These are phyloP conservation scores for Hipparchia sbordonii DNA, from an alignment of 2,888 invertebrate species.

Conservation along the genomic window DNA sequence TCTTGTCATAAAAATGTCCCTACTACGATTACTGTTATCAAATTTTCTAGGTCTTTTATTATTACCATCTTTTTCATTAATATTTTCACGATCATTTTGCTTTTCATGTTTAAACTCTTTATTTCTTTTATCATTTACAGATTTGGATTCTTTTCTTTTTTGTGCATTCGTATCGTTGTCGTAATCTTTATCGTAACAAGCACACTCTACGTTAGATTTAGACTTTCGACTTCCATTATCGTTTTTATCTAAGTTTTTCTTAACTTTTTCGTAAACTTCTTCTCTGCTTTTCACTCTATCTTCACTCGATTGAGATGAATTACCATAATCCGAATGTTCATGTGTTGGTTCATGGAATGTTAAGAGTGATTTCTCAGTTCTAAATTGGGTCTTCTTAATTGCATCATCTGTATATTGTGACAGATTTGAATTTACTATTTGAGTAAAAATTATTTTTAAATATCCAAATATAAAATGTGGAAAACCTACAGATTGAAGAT, in stretches of 20 bases:
- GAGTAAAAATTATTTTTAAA: no score
- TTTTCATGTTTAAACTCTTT: neutral
- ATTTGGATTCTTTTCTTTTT: neutral
- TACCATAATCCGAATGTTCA: neutral
- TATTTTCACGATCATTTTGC: neutral
- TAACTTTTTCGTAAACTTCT: neutral
- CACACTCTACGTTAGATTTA: slow-evolving; percentile 12
- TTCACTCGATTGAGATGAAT: neutral
- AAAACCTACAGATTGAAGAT: no score
- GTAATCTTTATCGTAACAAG: neutral
- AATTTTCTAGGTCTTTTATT: neutral
- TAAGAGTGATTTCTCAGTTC: slow-evolving; percentile 35
- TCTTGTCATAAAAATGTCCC: neutral
- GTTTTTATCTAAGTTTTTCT: neutral
- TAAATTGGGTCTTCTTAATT: slow-evolving; percentile 37
- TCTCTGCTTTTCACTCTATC: neutral
- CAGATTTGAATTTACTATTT: neutral
- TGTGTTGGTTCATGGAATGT: slow-evolving; percentile 31
- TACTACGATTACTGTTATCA: neutral
- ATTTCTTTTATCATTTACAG: neutral
- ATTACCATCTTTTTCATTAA: neutral
- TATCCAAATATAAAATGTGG: no score
- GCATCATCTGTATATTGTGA: slow-evolving; percentile 20
- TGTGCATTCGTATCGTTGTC: neutral
- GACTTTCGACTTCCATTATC: neutral